Base-by-base conservation (phyloP, 2,113 vertebrate genomes). In the Cyprinodon tularosa region DNA sequence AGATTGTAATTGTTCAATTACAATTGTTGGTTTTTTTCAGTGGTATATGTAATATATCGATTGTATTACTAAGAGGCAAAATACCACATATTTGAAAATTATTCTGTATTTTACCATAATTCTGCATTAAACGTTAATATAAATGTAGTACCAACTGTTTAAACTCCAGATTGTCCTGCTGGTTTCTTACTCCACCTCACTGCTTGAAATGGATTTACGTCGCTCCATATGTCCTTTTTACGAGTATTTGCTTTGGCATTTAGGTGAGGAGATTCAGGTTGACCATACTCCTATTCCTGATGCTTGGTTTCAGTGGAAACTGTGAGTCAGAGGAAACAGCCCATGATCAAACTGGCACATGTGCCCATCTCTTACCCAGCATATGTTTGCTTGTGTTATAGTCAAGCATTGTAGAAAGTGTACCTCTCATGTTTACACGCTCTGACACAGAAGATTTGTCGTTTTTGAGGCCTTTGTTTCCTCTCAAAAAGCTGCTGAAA, bases 241-340 rank as follows among this genome's bases (percentile, higher is more conserved):
- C n/a, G 71, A 50, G 50, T 64, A 48, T 48, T 65, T 62, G 45
- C 47, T 66, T 67, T 12, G 40, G 50, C 29, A 59, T 67, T 13
- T 2, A 14, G 63, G 50, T 40, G 53, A 77, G 22, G 38, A 10
- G 3, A 13, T 5, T 71, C 62, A 66, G 7, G 20, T 73, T 37
- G 14, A 66, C 22, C 1, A 22, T 67, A 47, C 47, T 5, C 13
- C 45, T 0, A 13, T 8, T 62, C 37, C 62, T 50, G 78, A 69
- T 44, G 63, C 44, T 63, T 6, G 12, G 17, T 71, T 40, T 47
- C n/a, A 37, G 9, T 77, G 82, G 83, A 88, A 88, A 83, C 47
- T 83, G 62, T 78, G 80, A 78, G 72, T 78, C 79, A 66, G 64
- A 74, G 42, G 44, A 71, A 74, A 60, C 39, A 8, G 62, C 4